Conservation (phyloP, 2,113 vertebrate genomes). For the Channa maculata region DNA sequence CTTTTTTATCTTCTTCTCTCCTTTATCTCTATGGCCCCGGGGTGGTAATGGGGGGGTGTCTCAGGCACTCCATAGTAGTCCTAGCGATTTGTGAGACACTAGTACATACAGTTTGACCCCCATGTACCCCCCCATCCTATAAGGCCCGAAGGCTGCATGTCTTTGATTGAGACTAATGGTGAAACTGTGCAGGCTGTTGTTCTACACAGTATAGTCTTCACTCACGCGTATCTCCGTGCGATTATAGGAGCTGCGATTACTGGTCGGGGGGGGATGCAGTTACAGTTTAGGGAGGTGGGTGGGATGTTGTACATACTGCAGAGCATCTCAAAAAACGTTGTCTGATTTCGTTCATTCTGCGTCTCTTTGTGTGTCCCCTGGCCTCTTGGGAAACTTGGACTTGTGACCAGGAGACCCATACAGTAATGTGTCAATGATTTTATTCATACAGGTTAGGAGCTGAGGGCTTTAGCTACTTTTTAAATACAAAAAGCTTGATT, state of each 20-base stretch:
- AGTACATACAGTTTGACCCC: conserved; percentile 26
- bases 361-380: too few relatives aligned
- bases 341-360: not conserved
- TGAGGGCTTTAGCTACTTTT: too few relatives aligned
- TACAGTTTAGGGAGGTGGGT: not conserved
- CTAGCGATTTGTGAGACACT: conserved; percentile 26
- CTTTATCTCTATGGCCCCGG: conserved; percentile 47
- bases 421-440: too few relatives aligned
- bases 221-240: conserved; percentile 72
- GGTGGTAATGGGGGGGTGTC: conserved; percentile 32
- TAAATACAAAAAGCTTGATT: too few relatives aligned
- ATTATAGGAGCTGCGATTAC: conserved; percentile 55
- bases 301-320: not conserved
- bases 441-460: too few relatives aligned
- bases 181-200: conserved; percentile 75
- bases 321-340: conserved; percentile 6
- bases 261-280: conserved; percentile 26
- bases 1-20: conserved; percentile 56
- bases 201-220: conserved; percentile 76
- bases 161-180: conserved; percentile 78
- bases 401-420: too few relatives aligned
- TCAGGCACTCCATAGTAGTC: conserved; percentile 58
- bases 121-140: conserved; percentile 25
- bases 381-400: too few relatives aligned
- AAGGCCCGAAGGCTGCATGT: conserved; percentile 57